phyloP scores from a whole-genome alignment of 1,140 invertebrate species.

The Drosophila nebulosa region DNA sequence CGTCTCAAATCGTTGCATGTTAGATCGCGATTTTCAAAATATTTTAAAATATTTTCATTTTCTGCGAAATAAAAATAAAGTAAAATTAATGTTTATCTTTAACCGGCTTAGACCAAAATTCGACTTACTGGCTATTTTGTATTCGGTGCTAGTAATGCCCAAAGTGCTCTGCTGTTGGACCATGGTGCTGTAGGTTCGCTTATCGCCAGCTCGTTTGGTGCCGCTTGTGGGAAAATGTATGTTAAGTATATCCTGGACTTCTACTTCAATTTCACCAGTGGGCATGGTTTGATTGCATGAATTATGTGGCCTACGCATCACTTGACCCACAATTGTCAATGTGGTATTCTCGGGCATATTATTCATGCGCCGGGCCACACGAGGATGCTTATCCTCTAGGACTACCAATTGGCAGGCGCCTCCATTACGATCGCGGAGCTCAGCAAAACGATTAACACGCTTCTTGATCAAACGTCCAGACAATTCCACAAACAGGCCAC shows the following conservation, averaged over 20 bases:
- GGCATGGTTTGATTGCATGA: constrained; percentile 80
- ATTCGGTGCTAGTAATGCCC: constrained; percentile 80
- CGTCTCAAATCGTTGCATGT: constrained; percentile 87
- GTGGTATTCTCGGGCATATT: constrained; percentile 81
- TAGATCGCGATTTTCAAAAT: constrained; percentile 84
- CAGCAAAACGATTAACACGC: constrained; percentile 79
- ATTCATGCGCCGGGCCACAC: constrained; percentile 76
- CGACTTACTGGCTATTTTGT: constrained; percentile 74
- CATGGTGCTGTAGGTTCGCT: constrained; percentile 74
- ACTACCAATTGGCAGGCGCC: constrained; percentile 81
- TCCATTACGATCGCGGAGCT: constrained; percentile 75
- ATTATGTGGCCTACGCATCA: constrained; percentile 68
- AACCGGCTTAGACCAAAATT: neutral
- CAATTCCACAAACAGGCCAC: constrained; percentile 78
- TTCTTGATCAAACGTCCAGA: constrained; percentile 79
- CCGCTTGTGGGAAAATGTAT: constrained; percentile 68
- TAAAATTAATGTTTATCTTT: neutral
- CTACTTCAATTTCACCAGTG: constrained; percentile 81
- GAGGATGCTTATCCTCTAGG: constrained; percentile 78
- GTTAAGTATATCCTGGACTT: constrained; percentile 77
- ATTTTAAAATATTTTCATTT: constrained; percentile 78
- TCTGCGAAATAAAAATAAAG: constrained; percentile 47
- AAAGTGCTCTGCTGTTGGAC: constrained; percentile 55
- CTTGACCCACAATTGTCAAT: constrained; percentile 78
- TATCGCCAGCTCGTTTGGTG: constrained; percentile 59